phyloP scores from a whole-genome alignment of 2,797 vertebrate genomes.

The Pelodytes ibericus region DNA sequence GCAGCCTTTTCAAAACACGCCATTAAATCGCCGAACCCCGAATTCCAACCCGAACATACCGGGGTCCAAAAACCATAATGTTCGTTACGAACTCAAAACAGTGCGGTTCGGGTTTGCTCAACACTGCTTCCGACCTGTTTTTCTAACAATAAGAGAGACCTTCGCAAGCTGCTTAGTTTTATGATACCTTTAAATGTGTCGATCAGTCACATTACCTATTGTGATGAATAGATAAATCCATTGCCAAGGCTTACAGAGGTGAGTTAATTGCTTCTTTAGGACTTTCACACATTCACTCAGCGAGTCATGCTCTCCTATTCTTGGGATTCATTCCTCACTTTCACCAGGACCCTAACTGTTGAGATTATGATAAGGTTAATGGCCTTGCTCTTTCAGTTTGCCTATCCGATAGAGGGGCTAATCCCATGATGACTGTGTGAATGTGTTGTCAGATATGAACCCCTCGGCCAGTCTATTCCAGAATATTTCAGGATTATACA shows the following conservation, averaged over 20 bases:
- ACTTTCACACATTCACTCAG: neutral
- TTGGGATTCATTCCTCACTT: slow-evolving; percentile 6
- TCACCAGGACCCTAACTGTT: slow-evolving; percentile 35
- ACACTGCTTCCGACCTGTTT: no score
- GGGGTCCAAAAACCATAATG: no score
- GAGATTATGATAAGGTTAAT: slow-evolving; percentile 47
- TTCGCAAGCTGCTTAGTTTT: neutral
- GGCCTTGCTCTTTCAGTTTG: slow-evolving; percentile 21
- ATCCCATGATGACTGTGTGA: slow-evolving; percentile 8
- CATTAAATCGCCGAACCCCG: no score
- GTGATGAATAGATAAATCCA: slow-evolving; percentile 25
- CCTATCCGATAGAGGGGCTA: slow-evolving; percentile 18
- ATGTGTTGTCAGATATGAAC: neutral
- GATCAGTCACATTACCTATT: slow-evolving; percentile 13
- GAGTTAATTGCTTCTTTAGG: slow-evolving; percentile 20
- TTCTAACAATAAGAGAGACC: neutral
- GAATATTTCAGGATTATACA: neutral
- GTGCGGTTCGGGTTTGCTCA: no score
- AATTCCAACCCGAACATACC: no score
- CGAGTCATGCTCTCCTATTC: slow-evolving; percentile 1
- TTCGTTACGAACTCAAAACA: no score
- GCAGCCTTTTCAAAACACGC: no score
- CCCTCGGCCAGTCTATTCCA: neutral
- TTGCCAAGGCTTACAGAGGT: slow-evolving; percentile 14
- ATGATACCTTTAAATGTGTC: neutral